Evolutionary conservation across 2,113 vertebrate genomes (phyloP).

Genomic region (Thermophis baileyi): DNA sequence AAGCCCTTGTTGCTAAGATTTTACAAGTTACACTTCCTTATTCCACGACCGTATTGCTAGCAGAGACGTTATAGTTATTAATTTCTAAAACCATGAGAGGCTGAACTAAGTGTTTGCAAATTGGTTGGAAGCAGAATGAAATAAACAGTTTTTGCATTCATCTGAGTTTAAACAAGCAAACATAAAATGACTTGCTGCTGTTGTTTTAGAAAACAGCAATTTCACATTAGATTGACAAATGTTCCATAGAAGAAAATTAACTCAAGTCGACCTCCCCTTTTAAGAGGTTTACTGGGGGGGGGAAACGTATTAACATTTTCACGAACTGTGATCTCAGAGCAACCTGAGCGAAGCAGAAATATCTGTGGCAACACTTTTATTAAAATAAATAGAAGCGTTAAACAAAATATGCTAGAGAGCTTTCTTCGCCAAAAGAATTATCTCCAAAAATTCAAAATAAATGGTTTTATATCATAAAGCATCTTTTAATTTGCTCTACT

Average conservation of each 20-base stretch:
- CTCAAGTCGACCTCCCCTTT: background rate
- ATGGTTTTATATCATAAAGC: background rate
- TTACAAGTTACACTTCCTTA: slow-evolving; percentile 6
- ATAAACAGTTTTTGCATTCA: background rate
- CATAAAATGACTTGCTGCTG: background rate
- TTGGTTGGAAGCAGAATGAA: background rate
- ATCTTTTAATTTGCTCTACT: background rate
- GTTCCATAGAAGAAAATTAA: background rate
- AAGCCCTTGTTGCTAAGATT: slow-evolving; percentile 8
- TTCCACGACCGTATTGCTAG: background rate
- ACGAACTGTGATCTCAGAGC: background rate
- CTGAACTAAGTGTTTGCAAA: background rate
- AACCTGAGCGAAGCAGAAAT: background rate
- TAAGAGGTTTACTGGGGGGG: background rate
- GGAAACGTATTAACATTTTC: background rate
- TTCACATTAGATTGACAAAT: background rate
- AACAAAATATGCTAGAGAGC: background rate
- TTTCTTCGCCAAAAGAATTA: slow-evolving; percentile 5
- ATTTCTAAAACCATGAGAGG: background rate
- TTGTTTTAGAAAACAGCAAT: background rate
- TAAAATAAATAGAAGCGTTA: background rate
- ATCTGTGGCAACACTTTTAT: background rate
- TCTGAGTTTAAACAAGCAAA: background rate
- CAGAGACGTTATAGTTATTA: background rate
- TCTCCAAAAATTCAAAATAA: background rate